phyloP scores from a whole-genome alignment of 2,797 vertebrate species.

The Sphaeramia orbicularis region DNA sequence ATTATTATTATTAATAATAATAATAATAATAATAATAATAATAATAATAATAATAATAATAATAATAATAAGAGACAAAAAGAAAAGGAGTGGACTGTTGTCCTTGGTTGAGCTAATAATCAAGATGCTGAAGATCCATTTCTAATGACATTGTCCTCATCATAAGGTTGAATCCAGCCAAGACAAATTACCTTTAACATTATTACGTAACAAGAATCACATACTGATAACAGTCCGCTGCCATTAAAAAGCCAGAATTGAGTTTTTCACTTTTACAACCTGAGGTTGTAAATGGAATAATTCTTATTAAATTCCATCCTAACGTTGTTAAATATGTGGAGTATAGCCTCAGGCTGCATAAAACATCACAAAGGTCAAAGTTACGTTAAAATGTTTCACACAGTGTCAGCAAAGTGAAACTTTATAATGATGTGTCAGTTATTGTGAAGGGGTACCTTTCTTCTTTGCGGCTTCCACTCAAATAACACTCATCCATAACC shows the following conservation, averaged over 20 bases:
- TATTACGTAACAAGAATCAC: conserved; percentile 7
- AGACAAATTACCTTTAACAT: neutral
- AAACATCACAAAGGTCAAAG: neutral
- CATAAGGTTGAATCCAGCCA: no score
- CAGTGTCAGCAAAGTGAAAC: conserved; percentile 1
- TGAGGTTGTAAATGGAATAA: conserved; percentile 9
- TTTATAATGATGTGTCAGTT: neutral
- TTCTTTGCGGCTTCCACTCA: conserved; percentile 16
- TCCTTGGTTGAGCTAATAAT: no score
- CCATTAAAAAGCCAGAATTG: neutral
- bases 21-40: no score
- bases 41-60: no score
- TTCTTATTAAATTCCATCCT: conserved; percentile 5
- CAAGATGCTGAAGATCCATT: no score
- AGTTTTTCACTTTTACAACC: conserved; percentile 3
- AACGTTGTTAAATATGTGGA: no score
- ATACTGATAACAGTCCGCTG: conserved; percentile 3
- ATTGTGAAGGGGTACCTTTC: conserved; percentile 18
- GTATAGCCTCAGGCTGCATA: no score
- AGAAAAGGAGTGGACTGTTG: no score
- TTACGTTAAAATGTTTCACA: conserved; percentile 12
- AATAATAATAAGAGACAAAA: no score
- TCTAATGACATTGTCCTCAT: no score
- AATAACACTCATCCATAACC: conserved; percentile 42
- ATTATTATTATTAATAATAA: no score